Evolutionary conservation across 2,797 vertebrate species (phyloP), one percentile per base, ranked within the genome.

Genomic region (Alosa sapidissima): DNA sequence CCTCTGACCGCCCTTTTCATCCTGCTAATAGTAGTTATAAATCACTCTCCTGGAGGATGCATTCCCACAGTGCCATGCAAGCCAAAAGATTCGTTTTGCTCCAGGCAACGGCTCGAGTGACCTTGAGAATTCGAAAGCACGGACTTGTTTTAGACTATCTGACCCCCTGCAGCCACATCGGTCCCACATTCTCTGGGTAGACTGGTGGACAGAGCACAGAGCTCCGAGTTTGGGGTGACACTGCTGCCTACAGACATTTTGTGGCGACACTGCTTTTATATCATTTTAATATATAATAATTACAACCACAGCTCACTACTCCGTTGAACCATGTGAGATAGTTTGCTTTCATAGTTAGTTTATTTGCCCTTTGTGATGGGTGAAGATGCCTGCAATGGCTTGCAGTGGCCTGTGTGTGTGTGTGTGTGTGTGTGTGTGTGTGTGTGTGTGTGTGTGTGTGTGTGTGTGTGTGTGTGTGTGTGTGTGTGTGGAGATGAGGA

Each of bases 1-100:
- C 72, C 72, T 28, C 41, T 47, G 72, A 78, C 72, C 41, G 72
- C 36, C 72, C 72, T 78, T 78, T 78, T 78, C 72, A 78, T 78
- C 72, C 47, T 7, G 72, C 84, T 84, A 86, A 86, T 82, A 85
- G 75, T 52, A 49, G 86, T 36, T 45, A 83, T 87, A 87, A 90
- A 84, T 86, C 84, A 68, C 75, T 47, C 72, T 78, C 72, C 72
- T 78, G 72, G 41, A 78, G 72, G 72, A 78, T 78, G 41, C 72
- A 41, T 19, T 78, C 72, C 72, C 72, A 47, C 16, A 78, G 41
- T 72, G 68, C 68, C 16, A 9, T 16, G 68, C 85, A 65, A 88
- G 84, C 84, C 88, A 90, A 81, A 85, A 83, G 33, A 21, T 47
- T 51, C 19, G 62, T 55, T 85, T 45, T 82, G 81, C 62, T 51